Evolutionary conservation across 2,888 invertebrate species (phyloP), one percentile per base, ranked within the genome.

Genomic region (Trichopria drosophilae): DNA sequence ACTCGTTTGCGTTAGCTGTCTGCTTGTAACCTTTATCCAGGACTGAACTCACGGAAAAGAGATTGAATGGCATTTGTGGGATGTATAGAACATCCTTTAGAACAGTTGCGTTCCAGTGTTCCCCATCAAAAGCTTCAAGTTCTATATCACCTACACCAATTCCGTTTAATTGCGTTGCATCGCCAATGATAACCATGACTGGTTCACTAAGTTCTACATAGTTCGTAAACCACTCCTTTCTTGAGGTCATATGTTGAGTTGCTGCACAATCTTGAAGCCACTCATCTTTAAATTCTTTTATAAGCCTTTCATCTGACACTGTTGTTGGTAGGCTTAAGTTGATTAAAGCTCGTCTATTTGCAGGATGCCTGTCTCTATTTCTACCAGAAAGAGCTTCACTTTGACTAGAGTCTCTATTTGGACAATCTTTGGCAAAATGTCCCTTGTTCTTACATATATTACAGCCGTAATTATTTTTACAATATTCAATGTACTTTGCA

Each of bases 11-110:
- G 34, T 60, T 51, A 4, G 60, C 58, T 31, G 44, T 63, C 22
- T 63, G 63, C 3, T 40, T 37, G 44, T 59, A 65, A 16, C 62
- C 57, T 52, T 64, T 63, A 34, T 64, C 64, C 4, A 65, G 28
- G 9, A 59, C 53, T 53, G 57, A 50, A 6, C 59, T 52, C 2
- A 63, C 63, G 36, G 64, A 65, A 18, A 64, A 65, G 19, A 65
- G 31, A 32, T 66, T 65, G 24, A 56, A 58, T 3, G 45, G 52
- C 43, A 62, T 49, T 26, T 59, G 31, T 34, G 53, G 59, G 28
- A 53, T 53, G 35, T 55, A 50, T 31, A 60, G 16, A 6, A 62
- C 58, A 31, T 57, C 43, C 31, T 56, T 52, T 24, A 62, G 29
- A 9, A 37, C 44, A 26, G 55, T 45, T 45, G 60, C 46, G n/a